Conservation (phyloP, 2,888 invertebrate species). For the Colletes collaris region DNA sequence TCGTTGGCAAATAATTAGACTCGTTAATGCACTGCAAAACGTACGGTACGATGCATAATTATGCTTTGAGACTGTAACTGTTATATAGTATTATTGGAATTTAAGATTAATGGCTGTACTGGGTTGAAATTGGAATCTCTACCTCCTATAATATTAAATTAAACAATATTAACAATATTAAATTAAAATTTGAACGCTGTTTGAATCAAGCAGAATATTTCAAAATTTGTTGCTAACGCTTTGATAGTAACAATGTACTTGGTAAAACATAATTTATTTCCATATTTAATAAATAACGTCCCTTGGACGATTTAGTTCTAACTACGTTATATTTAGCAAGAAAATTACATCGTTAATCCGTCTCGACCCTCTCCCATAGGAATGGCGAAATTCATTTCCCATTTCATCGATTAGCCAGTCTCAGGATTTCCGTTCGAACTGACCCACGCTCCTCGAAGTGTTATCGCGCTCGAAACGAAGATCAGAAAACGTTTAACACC, state of each 20-base stretch:
- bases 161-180: too few relatives aligned
- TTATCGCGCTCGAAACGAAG: neutral
- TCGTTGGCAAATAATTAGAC: neutral
- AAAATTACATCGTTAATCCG: neutral
- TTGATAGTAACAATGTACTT: too few relatives aligned
- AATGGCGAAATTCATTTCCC: constrained; percentile 11
- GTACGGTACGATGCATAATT: neutral
- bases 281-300: neutral
- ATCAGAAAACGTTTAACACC: neutral
- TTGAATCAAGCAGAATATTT: too few relatives aligned
- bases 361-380: neutral
- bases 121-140: too few relatives aligned
- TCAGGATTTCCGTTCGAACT: neutral
- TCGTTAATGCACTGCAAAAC: neutral
- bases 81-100: too few relatives aligned
- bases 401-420: constrained; percentile 15
- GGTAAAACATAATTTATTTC: too few relatives aligned
- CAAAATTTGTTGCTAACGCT: too few relatives aligned
- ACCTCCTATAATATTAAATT: too few relatives aligned
- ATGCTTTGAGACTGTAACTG: too few relatives aligned
- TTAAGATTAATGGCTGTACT: too few relatives aligned
- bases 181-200: too few relatives aligned
- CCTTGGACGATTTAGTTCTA: neutral
- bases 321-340: neutral
- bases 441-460: neutral